phyloP scores from a whole-genome alignment of 1,140 invertebrate species.

The Monomorium pharaonis region DNA sequence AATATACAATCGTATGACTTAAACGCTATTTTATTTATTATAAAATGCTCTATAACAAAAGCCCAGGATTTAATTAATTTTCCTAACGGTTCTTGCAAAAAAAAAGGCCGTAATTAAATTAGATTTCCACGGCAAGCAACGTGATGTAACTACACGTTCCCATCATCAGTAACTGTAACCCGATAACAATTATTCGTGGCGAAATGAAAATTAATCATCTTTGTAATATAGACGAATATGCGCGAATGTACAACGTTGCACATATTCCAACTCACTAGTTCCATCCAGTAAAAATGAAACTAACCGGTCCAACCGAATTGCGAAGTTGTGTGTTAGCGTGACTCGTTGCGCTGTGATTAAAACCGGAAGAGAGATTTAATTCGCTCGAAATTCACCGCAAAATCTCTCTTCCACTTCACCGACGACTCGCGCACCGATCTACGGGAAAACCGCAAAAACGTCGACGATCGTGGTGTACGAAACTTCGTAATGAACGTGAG shows the following conservation, averaged over 20 bases:
- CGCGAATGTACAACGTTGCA: not conserved
- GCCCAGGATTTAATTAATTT: not conserved
- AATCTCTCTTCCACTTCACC: slow-evolving; percentile 54
- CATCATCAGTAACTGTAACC: not conserved
- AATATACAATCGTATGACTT: not conserved
- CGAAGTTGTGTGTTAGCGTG: slow-evolving; percentile 35
- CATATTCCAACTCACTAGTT: not conserved
- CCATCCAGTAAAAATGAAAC: slow-evolving; percentile 35
- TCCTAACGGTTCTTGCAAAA: not conserved
- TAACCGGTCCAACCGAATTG: slow-evolving; percentile 1
- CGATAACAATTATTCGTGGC: not conserved
- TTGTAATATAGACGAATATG: slow-evolving; percentile 4
- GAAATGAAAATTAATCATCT: slow-evolving; percentile 35
- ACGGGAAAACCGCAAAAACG: slow-evolving; percentile 49
- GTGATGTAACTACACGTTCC: not conserved
- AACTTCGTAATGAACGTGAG: slow-evolving; percentile 59
- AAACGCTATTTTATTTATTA: not conserved
- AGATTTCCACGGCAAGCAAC: not conserved
- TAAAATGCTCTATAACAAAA: not conserved
- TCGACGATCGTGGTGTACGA: slow-evolving; percentile 56
- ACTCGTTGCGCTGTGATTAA: slow-evolving; percentile 50
- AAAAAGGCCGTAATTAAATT: not conserved
- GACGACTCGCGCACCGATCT: slow-evolving; percentile 47
- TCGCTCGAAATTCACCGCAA: slow-evolving; percentile 59
- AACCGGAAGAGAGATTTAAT: slow-evolving; percentile 56